Percentiles rank a stretch among this genome's conserved stretches.
Conservation (phyloP, 2,113 vertebrate species). For the Scolopax mira region DNA sequence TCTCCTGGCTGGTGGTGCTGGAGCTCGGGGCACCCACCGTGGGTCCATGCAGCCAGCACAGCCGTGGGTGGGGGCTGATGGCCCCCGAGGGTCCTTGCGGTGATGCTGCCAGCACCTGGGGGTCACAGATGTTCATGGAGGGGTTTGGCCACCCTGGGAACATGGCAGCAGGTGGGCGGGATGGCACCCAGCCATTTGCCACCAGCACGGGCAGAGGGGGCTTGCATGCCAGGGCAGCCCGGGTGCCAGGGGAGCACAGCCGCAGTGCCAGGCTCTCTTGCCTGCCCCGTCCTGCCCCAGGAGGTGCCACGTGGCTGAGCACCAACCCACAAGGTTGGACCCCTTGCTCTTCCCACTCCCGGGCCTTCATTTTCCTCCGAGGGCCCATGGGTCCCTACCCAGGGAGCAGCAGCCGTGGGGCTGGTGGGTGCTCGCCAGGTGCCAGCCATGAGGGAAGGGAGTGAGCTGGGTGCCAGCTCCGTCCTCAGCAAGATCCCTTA, state of each 20-base stretch:
- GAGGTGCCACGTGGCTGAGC: not conserved
- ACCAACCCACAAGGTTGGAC: fast-evolving
- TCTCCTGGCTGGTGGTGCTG: not conserved
- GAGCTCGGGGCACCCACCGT: not conserved
- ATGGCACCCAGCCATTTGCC: not conserved
- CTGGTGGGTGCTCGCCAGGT: not conserved
- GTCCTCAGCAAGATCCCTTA: not conserved
- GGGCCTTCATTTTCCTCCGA: fast-evolving
- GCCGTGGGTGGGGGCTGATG: not conserved
- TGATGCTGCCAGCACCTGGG: not conserved
- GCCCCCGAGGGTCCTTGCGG: fast-evolving
- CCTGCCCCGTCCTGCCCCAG: not conserved
- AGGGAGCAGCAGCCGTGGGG: not conserved
- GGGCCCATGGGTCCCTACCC: fast-evolving
- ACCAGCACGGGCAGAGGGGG: fast-evolving
- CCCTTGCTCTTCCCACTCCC: not conserved
- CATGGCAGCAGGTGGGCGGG: not conserved
- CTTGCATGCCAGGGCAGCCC: not conserved
- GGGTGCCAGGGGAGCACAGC: fast-evolving
- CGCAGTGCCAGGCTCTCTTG: not conserved
- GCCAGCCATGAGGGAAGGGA: not conserved
- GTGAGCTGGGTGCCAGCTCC: not conserved
- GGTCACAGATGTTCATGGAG: fast-evolving
- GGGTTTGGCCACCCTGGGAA: fast-evolving
- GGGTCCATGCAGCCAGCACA: not conserved